Evolutionary conservation across 1,140 invertebrate genomes (phyloP).

Genomic region (Neodiprion virginianus): DNA sequence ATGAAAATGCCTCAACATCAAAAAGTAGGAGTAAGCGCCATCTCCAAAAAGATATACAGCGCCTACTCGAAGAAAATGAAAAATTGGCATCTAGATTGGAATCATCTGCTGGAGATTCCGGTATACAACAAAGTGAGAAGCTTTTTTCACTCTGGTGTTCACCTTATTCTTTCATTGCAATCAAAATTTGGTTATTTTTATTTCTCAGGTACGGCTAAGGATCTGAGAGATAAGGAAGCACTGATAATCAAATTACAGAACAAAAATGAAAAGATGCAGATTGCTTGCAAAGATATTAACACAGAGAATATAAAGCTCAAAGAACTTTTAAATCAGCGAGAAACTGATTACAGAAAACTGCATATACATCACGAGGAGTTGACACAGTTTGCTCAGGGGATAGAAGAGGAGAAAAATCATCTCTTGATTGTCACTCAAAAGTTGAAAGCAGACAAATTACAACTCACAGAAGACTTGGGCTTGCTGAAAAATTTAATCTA

Average conservation of each 20-base stretch:
- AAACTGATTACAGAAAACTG: constrained; percentile 41
- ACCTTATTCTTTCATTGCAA: background rate
- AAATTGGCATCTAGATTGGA: constrained; percentile 47
- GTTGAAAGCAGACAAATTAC: constrained; percentile 60
- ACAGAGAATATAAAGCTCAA: constrained; percentile 35
- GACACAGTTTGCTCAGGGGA: constrained; percentile 29
- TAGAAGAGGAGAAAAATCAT: constrained; percentile 43
- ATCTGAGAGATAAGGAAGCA: constrained; percentile 37
- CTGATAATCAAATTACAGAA: constrained; percentile 38
- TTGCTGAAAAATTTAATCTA: constrained; percentile 74
- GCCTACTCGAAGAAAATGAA: constrained; percentile 50
- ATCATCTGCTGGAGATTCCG: constrained; percentile 38
- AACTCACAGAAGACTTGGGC: constrained; percentile 65
- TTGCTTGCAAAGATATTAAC: constrained; percentile 37
- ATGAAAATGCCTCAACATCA: constrained; percentile 21
- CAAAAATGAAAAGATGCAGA: constrained; percentile 48
- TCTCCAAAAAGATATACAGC: constrained; percentile 52
- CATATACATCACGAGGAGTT: constrained; percentile 42
- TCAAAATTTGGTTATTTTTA: background rate
- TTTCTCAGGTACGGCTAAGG: constrained; percentile 29
- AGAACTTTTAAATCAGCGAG: constrained; percentile 35
- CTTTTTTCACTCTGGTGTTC: background rate
- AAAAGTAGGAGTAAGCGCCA: constrained; percentile 43
- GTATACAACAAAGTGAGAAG: constrained; percentile 20
- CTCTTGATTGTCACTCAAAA: constrained; percentile 39